A percentile compares a stretch with the other conserved stretches of the same genome.
Conservation (phyloP, 1,140 invertebrate species). For the Rhopalosiphum padi region DNA sequence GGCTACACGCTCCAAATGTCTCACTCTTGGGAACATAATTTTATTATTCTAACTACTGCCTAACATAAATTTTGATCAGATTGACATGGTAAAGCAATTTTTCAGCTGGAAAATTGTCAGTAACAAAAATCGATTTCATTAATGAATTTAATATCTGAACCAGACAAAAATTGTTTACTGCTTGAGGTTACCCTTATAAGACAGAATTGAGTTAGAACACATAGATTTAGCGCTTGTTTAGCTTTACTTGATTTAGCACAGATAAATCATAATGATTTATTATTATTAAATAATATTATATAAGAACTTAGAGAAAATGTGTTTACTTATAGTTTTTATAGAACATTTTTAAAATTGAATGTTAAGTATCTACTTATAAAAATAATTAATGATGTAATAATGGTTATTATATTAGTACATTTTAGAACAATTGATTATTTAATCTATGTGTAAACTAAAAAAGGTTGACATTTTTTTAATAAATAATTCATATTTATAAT, state of each 20-base stretch:
- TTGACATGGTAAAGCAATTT: background rate
- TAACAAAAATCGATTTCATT: background rate
- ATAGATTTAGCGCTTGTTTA: background rate
- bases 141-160: background rate
- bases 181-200: background rate
- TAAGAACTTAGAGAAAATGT: background rate
- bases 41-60: background rate
- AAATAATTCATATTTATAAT: background rate
- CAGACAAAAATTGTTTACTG: background rate
- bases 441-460: background rate
- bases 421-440: background rate
- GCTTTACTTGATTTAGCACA: background rate
- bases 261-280: background rate
- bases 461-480: background rate
- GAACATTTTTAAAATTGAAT: background rate
- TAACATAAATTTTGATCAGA: background rate
- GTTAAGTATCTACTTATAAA: background rate
- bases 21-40: background rate
- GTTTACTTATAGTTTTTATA: background rate
- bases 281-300: conserved; percentile 1
- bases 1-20: background rate
- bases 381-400: background rate
- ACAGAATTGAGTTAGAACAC: background rate
- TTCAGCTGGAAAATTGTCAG: background rate
- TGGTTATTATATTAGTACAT: background rate